A percentile compares a stretch with the other conserved stretches of the same genome.
Conservation (phyloP, 2,797 vertebrate species). For the Crypturellus tataupa region DNA sequence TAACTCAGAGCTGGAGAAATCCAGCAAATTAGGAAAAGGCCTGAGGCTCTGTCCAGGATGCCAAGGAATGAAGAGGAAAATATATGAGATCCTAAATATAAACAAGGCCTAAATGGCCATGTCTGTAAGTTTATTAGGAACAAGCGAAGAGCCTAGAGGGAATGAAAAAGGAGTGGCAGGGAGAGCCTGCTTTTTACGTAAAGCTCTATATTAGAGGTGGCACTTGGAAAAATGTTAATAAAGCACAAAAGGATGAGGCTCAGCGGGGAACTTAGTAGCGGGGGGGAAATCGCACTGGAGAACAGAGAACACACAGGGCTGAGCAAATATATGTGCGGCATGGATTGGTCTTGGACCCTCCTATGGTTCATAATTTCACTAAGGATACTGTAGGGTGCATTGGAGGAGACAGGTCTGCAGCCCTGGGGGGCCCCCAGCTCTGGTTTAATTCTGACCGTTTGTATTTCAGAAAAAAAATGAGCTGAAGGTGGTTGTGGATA, state of each 20-base stretch:
- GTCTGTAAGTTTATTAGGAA: rapidly evolving
- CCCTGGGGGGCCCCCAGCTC: too few species aligned
- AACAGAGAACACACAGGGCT: background rate
- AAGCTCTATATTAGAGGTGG: background rate
- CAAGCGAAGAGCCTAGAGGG: background rate
- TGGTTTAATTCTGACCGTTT: too few species aligned
- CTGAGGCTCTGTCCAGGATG: background rate
- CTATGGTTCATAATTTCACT: background rate
- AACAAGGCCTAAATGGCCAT: rapidly evolving
- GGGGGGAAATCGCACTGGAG: background rate
- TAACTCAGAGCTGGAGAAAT: rapidly evolving
- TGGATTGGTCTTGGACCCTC: background rate
- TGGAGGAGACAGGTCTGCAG: too few species aligned
- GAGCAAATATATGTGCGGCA: background rate
- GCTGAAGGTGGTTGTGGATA: too few species aligned
- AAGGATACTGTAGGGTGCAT: background rate
- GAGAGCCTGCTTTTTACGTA: conserved; percentile 22
- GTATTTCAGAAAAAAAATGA: too few species aligned
- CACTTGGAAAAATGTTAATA: conserved; percentile 8
- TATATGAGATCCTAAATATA: background rate
- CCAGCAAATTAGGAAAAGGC: background rate
- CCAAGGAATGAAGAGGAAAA: background rate
- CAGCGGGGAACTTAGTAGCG: conserved; percentile 25
- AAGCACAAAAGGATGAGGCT: conserved; percentile 13
- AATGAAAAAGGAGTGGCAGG: background rate